Evolutionary conservation across 2,113 vertebrate genomes (phyloP).

Genomic region (Ceyx margarethae): DNA sequence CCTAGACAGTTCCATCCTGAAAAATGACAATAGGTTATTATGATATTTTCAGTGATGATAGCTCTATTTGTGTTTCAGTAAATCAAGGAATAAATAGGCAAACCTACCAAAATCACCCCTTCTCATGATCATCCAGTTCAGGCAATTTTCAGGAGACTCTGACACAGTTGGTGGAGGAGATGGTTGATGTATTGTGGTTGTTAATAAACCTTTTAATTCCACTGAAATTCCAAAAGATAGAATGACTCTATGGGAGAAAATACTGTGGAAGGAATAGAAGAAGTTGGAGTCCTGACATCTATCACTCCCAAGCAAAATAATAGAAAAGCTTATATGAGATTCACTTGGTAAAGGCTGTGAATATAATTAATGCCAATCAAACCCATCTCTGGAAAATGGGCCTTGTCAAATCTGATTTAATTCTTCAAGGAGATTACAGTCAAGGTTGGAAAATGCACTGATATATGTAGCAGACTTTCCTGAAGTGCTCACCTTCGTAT

Average conservation of each 20-base stretch:
- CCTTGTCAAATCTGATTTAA: not conserved
- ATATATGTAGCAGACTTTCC: not conserved
- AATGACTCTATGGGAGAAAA: not conserved
- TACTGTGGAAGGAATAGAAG: not conserved
- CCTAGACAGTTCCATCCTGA: not conserved
- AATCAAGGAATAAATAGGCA: not conserved
- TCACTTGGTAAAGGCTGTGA: not conserved
- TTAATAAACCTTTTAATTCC: not conserved
- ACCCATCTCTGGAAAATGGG: not conserved
- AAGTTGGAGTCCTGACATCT: not conserved
- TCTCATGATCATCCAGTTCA: not conserved
- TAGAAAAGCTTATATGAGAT: not conserved
- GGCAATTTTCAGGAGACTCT: not conserved
- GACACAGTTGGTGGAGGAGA: not conserved
- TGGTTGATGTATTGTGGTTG: not conserved
- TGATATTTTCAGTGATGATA: not conserved
- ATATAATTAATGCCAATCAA: not conserved
- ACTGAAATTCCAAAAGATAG: not conserved
- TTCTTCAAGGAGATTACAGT: not conserved
- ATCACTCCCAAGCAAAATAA: not conserved
- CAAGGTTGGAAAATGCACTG: not conserved
- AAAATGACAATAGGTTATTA: not conserved
- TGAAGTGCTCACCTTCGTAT: accelerated
- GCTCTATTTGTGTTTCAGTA: not conserved
- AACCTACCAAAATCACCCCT: not conserved